Base-by-base conservation (phyloP, 2,113 vertebrate genomes). In the Oreochromis aureus region DNA sequence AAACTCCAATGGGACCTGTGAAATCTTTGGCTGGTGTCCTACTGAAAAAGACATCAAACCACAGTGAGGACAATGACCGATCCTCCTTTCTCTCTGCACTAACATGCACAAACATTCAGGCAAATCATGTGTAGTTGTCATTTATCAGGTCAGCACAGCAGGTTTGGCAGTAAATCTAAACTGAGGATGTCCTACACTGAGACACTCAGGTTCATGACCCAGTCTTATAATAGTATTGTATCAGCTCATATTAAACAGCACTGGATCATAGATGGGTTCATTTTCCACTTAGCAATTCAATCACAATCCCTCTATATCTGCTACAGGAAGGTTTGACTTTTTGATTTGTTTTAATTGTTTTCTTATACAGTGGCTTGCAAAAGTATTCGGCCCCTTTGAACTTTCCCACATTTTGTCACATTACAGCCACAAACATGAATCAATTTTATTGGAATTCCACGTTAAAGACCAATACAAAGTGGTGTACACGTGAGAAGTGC, bases 11-110 rank as follows among this genome's bases (percentile, higher is more conserved):
- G 96, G 98, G 61, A 97, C 96, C 22, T 99, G 98, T 96, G 98
- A 99, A 96, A 96, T 99, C 85, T 95, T 97, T 4, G 97, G 96
- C 89, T 99, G 98, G 98, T 99, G 98, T 93, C 98, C 98, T 2
- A 90, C 97, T 92, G 98, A 99, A 93, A 90, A 39, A 73, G 10
- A 16, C 6, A 27, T 27, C 12, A 66, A 66, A 78, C 87, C 93
- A 73, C 11, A 88, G 96, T 97, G 93, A 96, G 94, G 2, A 89
- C 27, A 11, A 80, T 39, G 34, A 24, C 13, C 15, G 1, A 39
- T 56, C 30, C 18, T 51, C 36, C 19, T 41, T 80, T 24, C 30
- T 80, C 30, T 55, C 11, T 34, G 16, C 41, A 46, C 24, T 48
- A 30, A 46, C 22, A 24, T 73, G 41, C 22, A 76, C 41, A 76